phyloP scores from a whole-genome alignment of 1,140 invertebrate genomes.

The Lepidurus packardi region DNA sequence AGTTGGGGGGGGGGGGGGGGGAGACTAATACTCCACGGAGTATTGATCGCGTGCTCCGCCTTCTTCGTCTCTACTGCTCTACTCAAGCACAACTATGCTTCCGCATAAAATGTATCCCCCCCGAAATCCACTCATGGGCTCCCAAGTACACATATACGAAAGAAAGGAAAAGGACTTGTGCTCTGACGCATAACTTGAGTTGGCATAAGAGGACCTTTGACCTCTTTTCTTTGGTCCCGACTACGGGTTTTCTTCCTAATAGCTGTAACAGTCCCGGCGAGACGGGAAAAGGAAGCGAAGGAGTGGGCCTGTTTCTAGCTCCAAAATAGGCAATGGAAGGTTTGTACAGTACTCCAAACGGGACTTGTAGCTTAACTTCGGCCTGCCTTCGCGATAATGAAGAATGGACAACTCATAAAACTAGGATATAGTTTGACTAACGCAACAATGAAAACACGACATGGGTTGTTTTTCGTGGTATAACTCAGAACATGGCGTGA shows the following conservation, averaged over 20 bases:
- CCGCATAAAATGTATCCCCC: slow-evolving; percentile 3
- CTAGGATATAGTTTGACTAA: too few species aligned
- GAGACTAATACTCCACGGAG: background rate
- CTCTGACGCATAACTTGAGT: background rate
- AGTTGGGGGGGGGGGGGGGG: background rate
- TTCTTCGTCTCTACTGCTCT: background rate
- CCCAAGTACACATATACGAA: background rate
- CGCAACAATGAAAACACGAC: too few species aligned
- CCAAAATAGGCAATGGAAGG: too few species aligned
- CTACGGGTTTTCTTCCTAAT: background rate
- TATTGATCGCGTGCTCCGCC: slow-evolving; percentile 6
- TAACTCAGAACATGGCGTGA: too few species aligned
- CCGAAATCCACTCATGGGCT: background rate
- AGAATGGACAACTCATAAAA: too few species aligned
- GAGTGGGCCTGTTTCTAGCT: too few species aligned
- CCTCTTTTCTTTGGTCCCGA: background rate
- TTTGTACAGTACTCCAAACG: too few species aligned
- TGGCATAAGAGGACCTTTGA: background rate
- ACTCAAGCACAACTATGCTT: slow-evolving; percentile 1
- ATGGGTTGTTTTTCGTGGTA: too few species aligned
- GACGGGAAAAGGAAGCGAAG: too few species aligned
- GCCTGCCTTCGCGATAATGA: too few species aligned
- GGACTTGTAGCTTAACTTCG: too few species aligned
- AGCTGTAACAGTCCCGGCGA: background rate
- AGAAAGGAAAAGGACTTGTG: background rate